A percentile compares a stretch with the other conserved stretches of the same genome.
Evolutionary conservation across 2,888 invertebrate genomes (phyloP).

Genomic region (Sarcophaga rosellei): DNA sequence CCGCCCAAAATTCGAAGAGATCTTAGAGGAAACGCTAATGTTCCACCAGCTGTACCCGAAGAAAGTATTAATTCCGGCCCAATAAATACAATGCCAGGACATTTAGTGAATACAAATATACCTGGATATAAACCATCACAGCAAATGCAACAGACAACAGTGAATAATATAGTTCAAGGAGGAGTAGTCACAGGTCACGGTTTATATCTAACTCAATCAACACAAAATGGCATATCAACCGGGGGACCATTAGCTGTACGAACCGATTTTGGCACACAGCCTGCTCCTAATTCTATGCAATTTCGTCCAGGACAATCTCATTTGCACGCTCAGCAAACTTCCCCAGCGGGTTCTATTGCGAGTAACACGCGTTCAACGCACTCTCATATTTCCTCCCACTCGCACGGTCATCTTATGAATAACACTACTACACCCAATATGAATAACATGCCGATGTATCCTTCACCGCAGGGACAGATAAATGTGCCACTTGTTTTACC

Average conservation of each 20-base stretch:
- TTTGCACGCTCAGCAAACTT: constrained; percentile 82
- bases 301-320: constrained; percentile 69
- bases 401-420: constrained; percentile 67
- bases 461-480: constrained; percentile 72
- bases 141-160: constrained; percentile 25
- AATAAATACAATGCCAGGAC: constrained; percentile 67
- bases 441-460: constrained; percentile 68
- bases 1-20: constrained; percentile 92
- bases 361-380: constrained; percentile 81
- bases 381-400: constrained; percentile 72
- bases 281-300: constrained; percentile 62
- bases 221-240: constrained; percentile 73
- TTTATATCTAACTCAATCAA: constrained; percentile 59
- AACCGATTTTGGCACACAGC: constrained; percentile 81
- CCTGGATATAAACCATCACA: constrained; percentile 71
- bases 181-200: constrained; percentile 28
- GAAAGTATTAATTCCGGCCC: constrained; percentile 83
- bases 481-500: constrained; percentile 72
- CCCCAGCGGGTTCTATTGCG: constrained; percentile 80
- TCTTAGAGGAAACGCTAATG: constrained; percentile 89
- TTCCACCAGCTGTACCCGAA: constrained; percentile 93
- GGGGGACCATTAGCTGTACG: constrained; percentile 78
- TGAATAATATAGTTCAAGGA: constrained; percentile 42
- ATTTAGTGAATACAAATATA: constrained; percentile 50
- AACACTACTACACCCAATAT: constrained; percentile 69